Evolutionary conservation across 1,140 invertebrate genomes (phyloP), one percentile per base, ranked within the genome.

Genomic region (Varroa destructor): DNA sequence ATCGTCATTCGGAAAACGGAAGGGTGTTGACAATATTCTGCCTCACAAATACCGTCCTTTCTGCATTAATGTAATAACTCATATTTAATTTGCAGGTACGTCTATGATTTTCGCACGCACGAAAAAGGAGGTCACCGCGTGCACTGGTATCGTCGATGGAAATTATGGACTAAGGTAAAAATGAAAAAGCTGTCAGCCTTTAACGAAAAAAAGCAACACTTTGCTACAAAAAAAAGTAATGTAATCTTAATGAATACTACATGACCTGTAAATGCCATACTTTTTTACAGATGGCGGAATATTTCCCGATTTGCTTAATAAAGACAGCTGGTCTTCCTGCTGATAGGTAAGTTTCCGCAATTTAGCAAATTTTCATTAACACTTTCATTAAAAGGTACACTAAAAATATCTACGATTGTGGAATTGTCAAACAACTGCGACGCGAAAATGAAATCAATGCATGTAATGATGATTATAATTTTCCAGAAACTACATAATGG

Each of bases 301-400:
- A 91, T 78, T 96, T 95, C 78, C 93, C 93, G 0, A 79, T 93
- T 2, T 85, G 85, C 70, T 78, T 96, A 10, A 84, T 89, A 0
- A 93, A 93, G 79, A 90, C 89, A 0, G 83, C 80, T 0, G 89
- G 93, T 5, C 78, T 95, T 55, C 86, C 89, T 76, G 85, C 90
- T 0, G 82, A 84, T 5, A 86, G 61, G 61, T 67, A 8, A 67
- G 57, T 58, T 5, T 5, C 6, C 6, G 12, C 57, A 5, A 12
- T 58, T 36, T 3, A 58, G 25, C 40, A 12, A 5, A 42, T 42
- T 58, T 58, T 58, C 40, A 36, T 58, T 36, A 58, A 12, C 12
- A 58, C 6, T 36, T 12, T 36, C 57, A 58, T 42, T 42, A 58
- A 42, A 3, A 5, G 6, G 4, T 58, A 36, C 57, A 6, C 55